These are phyloP conservation scores for Sceloporus undulatus DNA, from an alignment of 2,113 vertebrate genomes.

Conservation along the genomic window DNA sequence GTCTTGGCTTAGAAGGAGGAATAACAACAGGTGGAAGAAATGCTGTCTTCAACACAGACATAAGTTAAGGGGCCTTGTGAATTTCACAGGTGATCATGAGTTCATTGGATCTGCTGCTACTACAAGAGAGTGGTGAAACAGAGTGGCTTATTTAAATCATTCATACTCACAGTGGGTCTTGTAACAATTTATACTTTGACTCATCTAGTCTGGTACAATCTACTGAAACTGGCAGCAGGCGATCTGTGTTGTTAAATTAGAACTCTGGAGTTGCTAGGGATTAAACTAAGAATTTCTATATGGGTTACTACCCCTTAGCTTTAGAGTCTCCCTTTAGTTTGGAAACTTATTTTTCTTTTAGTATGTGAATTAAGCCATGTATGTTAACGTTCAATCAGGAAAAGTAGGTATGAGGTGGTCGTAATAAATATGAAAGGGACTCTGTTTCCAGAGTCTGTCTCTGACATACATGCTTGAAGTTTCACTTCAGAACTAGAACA, in stretches of 20 bases:
- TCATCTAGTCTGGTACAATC: background rate
- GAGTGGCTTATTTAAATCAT: background rate
- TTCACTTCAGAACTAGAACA: background rate
- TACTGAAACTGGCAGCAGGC: background rate
- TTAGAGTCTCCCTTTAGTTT: background rate
- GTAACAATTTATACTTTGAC: background rate
- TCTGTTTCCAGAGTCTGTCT: background rate
- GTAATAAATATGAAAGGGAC: background rate
- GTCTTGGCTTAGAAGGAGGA: background rate
- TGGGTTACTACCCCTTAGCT: background rate
- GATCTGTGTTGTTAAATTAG: background rate
- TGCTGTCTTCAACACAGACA: background rate
- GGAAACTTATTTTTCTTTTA: background rate
- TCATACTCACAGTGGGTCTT: background rate
- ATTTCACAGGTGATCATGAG: background rate
- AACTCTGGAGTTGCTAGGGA: background rate
- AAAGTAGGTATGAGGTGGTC: background rate
- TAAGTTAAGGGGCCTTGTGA: background rate
- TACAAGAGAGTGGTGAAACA: background rate
- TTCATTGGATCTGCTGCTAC: no score
- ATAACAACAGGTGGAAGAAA: constrained; percentile 12
- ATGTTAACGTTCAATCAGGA: background rate
- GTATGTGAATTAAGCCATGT: background rate
- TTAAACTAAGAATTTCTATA: background rate
- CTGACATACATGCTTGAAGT: background rate